A percentile compares a stretch with the other conserved stretches of the same genome.
These are phyloP conservation scores for Drosophila tsacasi DNA, from an alignment of 1,140 invertebrate species.

Conservation along the genomic window DNA sequence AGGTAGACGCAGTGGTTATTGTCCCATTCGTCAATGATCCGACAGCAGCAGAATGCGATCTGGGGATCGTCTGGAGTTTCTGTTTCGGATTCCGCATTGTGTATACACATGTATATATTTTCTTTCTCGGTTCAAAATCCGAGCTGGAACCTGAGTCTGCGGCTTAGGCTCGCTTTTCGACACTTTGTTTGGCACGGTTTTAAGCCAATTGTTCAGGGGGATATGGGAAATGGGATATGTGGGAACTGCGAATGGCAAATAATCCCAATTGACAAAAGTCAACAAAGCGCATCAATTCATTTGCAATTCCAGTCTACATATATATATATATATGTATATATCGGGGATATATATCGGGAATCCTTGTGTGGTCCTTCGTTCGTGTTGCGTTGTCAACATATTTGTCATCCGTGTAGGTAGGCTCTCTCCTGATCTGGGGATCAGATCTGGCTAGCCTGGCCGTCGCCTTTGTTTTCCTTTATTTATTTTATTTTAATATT, in stretches of 20 bases:
- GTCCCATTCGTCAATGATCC: conserved; percentile 56
- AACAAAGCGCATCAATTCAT: conserved; percentile 82
- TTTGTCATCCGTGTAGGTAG: conserved; percentile 42
- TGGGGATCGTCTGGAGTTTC: conserved; percentile 31
- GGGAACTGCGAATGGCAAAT: conserved; percentile 23
- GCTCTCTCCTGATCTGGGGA: conserved; percentile 33
- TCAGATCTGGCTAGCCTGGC: conserved; percentile 13
- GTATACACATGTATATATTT: not conserved
- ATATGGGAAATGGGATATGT: not conserved
- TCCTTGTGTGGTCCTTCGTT: conserved; percentile 28
- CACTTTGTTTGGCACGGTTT: conserved; percentile 80
- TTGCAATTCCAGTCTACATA: conserved; percentile 61
- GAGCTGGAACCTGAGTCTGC: conserved; percentile 20
- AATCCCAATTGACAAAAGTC: conserved; percentile 82
- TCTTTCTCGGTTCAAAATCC: conserved; percentile 38
- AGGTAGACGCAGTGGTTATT: conserved; percentile 62
- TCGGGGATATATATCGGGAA: not conserved
- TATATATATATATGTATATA: not conserved
- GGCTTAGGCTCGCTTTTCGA: conserved; percentile 81
- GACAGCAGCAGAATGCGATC: conserved; percentile 41
- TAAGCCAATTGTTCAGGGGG: conserved; percentile 75
- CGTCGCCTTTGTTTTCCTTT: conserved; percentile 15
- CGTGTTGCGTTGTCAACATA: conserved; percentile 53
- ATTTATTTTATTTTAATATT: conserved; percentile 10
- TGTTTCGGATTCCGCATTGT: conserved; percentile 3